Percentiles rank a stretch among this genome's conserved stretches.
Conservation (phyloP, 2,888 invertebrate species). For the Philopedon plagiatum region DNA sequence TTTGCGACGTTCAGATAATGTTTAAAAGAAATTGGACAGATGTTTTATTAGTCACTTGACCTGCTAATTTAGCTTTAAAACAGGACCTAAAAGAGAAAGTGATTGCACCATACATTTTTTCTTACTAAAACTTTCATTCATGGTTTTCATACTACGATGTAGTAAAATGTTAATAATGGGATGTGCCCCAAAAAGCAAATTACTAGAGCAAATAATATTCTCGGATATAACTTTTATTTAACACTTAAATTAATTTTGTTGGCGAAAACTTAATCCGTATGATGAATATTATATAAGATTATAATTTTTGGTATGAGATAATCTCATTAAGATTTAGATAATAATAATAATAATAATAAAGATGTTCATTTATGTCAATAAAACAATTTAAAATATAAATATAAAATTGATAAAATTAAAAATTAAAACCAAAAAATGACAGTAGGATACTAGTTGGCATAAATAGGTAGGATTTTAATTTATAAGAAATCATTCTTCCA, state of each 20-base stretch:
- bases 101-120: conserved; percentile 45
- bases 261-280: neutral
- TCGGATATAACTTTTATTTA: neutral
- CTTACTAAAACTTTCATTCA: conserved; percentile 46
- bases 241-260: neutral
- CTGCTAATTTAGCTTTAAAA: conserved; percentile 33
- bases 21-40: conserved; percentile 36
- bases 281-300: too few species aligned
- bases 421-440: too few species aligned
- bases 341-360: too few species aligned
- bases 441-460: too few species aligned
- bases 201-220: neutral
- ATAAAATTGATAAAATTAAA: too few species aligned
- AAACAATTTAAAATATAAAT: too few species aligned
- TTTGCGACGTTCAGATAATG: conserved; percentile 27
- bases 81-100: conserved; percentile 46
- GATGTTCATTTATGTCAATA: too few species aligned
- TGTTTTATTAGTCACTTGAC: conserved; percentile 45
- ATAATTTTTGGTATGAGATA: too few species aligned
- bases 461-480: too few species aligned
- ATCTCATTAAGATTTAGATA: too few species aligned
- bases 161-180: conserved; percentile 16
- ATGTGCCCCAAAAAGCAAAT: neutral
- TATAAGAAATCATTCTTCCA: too few species aligned
- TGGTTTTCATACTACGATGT: conserved; percentile 35